Evolutionary conservation across 2,113 vertebrate species (phyloP), one percentile per base, ranked within the genome.

Genomic region (Cichladusa arquata): DNA sequence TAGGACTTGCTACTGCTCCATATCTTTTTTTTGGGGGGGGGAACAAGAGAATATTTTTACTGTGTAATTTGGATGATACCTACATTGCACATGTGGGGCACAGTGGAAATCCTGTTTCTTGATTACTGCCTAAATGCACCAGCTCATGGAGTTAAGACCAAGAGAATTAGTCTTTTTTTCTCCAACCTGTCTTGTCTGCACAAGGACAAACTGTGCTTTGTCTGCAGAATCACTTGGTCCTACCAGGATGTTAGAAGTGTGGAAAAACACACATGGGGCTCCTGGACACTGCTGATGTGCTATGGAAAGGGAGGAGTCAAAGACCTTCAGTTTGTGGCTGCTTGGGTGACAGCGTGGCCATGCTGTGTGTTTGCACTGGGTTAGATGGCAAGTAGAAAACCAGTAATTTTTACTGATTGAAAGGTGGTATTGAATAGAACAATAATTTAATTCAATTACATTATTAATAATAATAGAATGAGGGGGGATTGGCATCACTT

Each of bases 321-420:
- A 74, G 19, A 23, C 6, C 17, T 56, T 28, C 40, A 0, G 0
- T 15, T 48, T 60, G 31, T 15, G 51, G 13, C 26, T 29, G 23
- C 25, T 73, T 47, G 23, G 38, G 69, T 53, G 54, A 23, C 28
- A 40, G 14, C 0, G 3, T 20, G 69, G 29, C 62, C 26, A 6
- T 5, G 42, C 16, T 0, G 0, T 56, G n/a, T 22, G 4, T 38
- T 51, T 54, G 19, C 5, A 5, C 13, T 8, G 38, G 34, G 29
- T 67, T 26, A n/a, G 77, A 42, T 38, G 33, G 26, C 38, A 60
- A 7, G 8, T 44, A 25, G 11, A 74, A 64, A 76, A 29, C 24
- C 13, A 56, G 24, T 4, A 15, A 29, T 8, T 67, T 51, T 34
- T 87, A 79, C 25, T 58, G 44, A 33, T 40, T 42, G 40, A 53